Evolutionary conservation across 2,113 vertebrate species (phyloP).

Genomic region (Onychostruthus taczanowskii): DNA sequence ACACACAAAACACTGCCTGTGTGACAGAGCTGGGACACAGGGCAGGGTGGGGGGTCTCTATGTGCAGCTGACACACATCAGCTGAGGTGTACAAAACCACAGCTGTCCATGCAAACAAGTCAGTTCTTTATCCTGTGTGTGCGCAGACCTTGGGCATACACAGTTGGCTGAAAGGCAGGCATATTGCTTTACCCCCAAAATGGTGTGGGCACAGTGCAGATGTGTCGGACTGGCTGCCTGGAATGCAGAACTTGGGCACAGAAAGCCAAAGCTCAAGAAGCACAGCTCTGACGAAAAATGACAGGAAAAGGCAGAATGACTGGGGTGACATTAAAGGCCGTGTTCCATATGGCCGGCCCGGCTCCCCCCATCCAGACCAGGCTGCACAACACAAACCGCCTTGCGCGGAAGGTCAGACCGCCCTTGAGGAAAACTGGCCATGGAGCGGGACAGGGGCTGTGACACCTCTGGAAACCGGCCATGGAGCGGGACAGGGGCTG

Average conservation of each 20-base stretch:
- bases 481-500: no score
- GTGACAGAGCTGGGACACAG: neutral
- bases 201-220: neutral
- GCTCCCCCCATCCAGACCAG: no score
- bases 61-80: no score
- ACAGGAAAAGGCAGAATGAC: neutral
- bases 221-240: neutral
- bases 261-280: neutral
- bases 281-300: neutral
- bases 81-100: neutral
- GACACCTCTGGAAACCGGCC: rapidly evolving
- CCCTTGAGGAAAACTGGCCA: rapidly evolving
- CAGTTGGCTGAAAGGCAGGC: neutral
- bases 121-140: neutral
- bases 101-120: neutral
- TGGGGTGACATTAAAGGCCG: rapidly evolving
- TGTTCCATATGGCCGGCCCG: rapidly evolving
- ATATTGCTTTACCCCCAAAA: no score
- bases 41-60: no score
- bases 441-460: neutral
- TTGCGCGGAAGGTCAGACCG: rapidly evolving
- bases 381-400: rapidly evolving
- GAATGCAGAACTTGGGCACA: neutral
- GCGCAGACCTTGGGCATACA: rapidly evolving
- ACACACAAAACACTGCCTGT: neutral